Base-by-base conservation (phyloP, 2,797 vertebrate species). In the Phataginus tricuspis region DNA sequence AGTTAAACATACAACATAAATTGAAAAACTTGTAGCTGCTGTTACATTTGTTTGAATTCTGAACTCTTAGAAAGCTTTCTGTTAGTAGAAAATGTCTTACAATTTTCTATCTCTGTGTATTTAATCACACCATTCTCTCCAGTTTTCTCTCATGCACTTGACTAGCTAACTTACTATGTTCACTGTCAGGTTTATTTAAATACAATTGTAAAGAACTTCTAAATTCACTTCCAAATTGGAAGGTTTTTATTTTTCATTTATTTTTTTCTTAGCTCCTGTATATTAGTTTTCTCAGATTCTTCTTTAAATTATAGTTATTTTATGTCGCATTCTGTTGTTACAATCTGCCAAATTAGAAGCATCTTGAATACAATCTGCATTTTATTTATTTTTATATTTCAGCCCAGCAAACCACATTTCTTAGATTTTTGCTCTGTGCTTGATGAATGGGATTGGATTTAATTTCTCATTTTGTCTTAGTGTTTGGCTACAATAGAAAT, bases 1-100 rank as follows among this genome's bases (percentile, higher is more conserved):
- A 92, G n/a, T 89, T 96, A 91, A 78, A 49, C 12, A 59, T 79
- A 53, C 0, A n/a, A n/a, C 49, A 15, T 83, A 90, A 90, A 51
- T 74, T 72, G 29, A 64, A 79, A 83, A 51, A 27, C 9, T 3
- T 68, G 13, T 42, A 39, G n/a, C 49, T 86, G 25, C 31, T 79
- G 10, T 71, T 64, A 34, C 7, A 75, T 84, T 80, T 11, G 37
- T 94, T 69, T 86, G 27, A 66, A 77, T 85, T 59, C 0, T 53
- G 7, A 74, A 49, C 34, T 31, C n/a, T 86, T 92, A 85, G 19
- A 23, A 83, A 82, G 21, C 31, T 37, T 31, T 57, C 25, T 68
- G 13, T 59, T 84, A 8, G 9, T 51, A 63, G 27, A 89, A 68
- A 92, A 61, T 55, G 9, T n/a, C 66, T 90, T 87, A 11, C 8